Percentiles rank a stretch among this genome's conserved stretches.
Conservation (phyloP, 2,888 invertebrate species). For the Brachyopa scutellaris region DNA sequence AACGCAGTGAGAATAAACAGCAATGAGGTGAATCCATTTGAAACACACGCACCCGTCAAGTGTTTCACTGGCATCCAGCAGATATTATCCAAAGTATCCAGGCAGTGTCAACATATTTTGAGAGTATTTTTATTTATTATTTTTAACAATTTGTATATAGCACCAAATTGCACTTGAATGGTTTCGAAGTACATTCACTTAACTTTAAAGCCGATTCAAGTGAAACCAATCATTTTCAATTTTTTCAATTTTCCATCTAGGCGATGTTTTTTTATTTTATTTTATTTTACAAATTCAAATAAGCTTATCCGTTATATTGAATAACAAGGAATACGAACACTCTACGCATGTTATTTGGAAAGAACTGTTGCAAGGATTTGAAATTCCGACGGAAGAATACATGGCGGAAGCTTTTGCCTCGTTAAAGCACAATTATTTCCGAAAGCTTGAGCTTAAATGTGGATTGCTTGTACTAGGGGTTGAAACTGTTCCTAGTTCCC, state of each 20-base stretch:
- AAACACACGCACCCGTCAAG: conserved; percentile 62
- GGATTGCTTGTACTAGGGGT: neutral
- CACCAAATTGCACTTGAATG: conserved; percentile 32
- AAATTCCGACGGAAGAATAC: conserved; percentile 22
- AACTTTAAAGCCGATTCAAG: neutral
- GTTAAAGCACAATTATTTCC: conserved; percentile 1
- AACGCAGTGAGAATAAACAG: conserved; percentile 59
- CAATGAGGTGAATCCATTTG: conserved; percentile 71
- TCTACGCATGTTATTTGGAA: conserved; percentile 24
- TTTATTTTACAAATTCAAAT: neutral
- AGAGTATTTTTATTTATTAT: conserved; percentile 11
- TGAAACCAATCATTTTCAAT: neutral
- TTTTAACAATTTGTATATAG: conserved; percentile 3
- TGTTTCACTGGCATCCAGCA: conserved; percentile 72
- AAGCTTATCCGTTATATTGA: neutral
- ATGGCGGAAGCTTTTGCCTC: conserved; percentile 1
- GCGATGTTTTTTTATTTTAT: neutral
- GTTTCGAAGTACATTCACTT: conserved; percentile 43
- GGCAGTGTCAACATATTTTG: conserved; percentile 62
- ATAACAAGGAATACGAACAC: neutral
- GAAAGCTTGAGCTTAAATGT: conserved; percentile 35
- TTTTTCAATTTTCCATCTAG: neutral
- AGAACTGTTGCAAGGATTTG: conserved; percentile 52
- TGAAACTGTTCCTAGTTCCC: conserved; percentile 61
- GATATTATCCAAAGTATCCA: conserved; percentile 67